Conservation (phyloP, 2,797 vertebrate species). For the Setipinna tenuifilis region DNA sequence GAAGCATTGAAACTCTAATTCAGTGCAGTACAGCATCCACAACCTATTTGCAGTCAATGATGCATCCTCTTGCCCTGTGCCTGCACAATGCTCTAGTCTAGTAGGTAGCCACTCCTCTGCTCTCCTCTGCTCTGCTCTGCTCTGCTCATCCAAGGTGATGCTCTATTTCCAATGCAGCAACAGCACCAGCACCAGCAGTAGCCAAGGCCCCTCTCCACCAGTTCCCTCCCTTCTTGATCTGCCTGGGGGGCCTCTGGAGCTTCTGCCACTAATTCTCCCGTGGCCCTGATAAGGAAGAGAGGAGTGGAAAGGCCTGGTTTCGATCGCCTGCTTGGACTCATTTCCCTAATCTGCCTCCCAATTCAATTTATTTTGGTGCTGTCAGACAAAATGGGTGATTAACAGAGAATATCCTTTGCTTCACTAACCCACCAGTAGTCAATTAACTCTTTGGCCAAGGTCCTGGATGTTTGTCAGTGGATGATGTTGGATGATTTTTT, state of each 20-base stretch:
- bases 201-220: background rate
- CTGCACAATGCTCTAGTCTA: background rate
- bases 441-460: background rate
- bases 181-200: background rate
- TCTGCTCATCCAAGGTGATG: background rate
- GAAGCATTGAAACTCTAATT: background rate
- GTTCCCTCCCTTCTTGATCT: background rate
- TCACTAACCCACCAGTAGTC: background rate
- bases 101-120: background rate
- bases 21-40: background rate
- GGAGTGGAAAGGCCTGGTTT: constrained; percentile 9
- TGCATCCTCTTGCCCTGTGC: background rate
- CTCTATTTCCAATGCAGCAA: background rate
- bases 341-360: constrained; percentile 23
- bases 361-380: constrained; percentile 18
- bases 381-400: constrained; percentile 26
- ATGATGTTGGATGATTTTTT: background rate
- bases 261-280: background rate
- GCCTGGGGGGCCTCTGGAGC: background rate
- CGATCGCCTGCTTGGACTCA: constrained; percentile 16
- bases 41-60: background rate
- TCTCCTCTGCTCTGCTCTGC: too few species aligned
- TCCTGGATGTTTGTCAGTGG: background rate
- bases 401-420: constrained; percentile 4
- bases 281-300: constrained; percentile 11